phyloP scores from a whole-genome alignment of 1,140 invertebrate species.

The Ptiloglossa arizonensis region DNA sequence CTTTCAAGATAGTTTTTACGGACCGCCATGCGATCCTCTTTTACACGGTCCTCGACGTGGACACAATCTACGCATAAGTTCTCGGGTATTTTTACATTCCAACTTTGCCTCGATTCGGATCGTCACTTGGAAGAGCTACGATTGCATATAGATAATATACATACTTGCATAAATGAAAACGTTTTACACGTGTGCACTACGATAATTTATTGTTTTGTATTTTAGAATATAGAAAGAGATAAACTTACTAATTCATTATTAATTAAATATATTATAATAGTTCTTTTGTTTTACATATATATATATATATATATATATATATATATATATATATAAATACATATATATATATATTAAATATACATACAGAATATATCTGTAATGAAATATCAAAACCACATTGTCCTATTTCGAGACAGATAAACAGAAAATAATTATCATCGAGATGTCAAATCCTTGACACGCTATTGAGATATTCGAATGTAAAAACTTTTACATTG shows the following conservation, averaged over 20 bases:
- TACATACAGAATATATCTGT: constrained; percentile 51
- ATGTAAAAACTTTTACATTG: not conserved
- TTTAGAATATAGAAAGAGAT: constrained; percentile 60
- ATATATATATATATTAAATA: constrained; percentile 26
- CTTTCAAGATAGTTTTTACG: constrained; percentile 30
- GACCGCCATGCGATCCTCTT: not conserved
- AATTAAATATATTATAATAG: constrained; percentile 52
- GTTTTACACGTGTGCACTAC: constrained; percentile 61
- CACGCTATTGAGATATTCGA: constrained; percentile 16
- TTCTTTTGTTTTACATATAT: constrained; percentile 32
- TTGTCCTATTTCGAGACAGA: too few species aligned
- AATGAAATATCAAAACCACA: constrained; percentile 37
- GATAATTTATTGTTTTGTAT: constrained; percentile 75
- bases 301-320: constrained; percentile 31
- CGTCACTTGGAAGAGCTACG: constrained; percentile 61
- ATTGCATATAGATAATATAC: constrained; percentile 51
- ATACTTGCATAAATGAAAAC: constrained; percentile 51
- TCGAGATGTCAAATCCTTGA: constrained; percentile 40
- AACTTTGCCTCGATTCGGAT: constrained; percentile 71
- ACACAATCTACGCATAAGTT: constrained; percentile 34
- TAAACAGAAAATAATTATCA: constrained; percentile 17
- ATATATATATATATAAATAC: constrained; percentile 34
- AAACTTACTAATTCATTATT: constrained; percentile 63
- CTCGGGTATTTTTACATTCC: constrained; percentile 66
- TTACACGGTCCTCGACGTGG: constrained; percentile 19